Conservation (phyloP, 2,113 vertebrate species). For the Ictidomys tridecemlineatus region DNA sequence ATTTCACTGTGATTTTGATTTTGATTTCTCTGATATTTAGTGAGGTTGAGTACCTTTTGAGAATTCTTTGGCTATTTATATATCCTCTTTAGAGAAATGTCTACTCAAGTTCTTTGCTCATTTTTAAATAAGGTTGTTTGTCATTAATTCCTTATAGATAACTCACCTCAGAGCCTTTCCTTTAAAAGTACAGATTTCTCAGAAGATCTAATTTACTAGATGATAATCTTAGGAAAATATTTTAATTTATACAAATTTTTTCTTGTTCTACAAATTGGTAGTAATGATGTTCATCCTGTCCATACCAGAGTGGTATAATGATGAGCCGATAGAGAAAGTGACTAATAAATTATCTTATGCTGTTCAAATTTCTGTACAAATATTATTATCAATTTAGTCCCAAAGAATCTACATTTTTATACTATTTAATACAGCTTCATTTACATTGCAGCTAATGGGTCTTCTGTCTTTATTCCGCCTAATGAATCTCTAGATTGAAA, state of each 20-base stretch:
- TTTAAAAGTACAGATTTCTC: background rate
- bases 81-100: background rate
- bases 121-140: background rate
- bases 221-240: background rate
- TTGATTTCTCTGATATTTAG: background rate
- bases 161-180: background rate
- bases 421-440: background rate
- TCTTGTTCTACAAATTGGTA: background rate
- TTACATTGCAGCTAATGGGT: background rate
- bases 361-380: background rate
- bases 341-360: background rate
- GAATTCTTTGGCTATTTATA: background rate
- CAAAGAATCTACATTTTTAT: background rate
- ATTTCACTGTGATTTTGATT: conserved; percentile 21
- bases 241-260: conserved; percentile 5
- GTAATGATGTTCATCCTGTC: background rate
- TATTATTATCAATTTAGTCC: background rate
- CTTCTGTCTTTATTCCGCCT: background rate
- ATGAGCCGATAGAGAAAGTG: background rate
- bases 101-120: background rate
- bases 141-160: background rate
- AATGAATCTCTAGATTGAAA: conserved; percentile 10
- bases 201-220: background rate
- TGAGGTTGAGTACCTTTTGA: background rate
- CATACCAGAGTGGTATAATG: background rate